Base-by-base conservation (phyloP, 2,113 vertebrate species). In the Cepphus grylle region DNA sequence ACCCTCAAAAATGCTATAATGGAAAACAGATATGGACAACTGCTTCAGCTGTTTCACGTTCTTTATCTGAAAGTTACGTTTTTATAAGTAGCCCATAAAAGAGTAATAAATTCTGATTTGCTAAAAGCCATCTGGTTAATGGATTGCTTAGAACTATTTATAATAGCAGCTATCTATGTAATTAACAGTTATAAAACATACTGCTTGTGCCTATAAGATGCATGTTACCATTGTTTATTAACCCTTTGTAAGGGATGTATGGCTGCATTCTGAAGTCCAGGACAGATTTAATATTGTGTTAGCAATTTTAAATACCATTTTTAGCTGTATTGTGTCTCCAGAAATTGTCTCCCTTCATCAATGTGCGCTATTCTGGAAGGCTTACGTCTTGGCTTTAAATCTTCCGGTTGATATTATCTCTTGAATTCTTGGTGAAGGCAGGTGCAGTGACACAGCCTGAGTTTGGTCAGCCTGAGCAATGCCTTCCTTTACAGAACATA, bases 31-130 rank as follows among this genome's bases (percentile, higher is more conserved):
- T 72, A 76, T 8, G 78, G 96, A 80, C 94, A 95, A 45, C 70
- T 94, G 81, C 90, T 91, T 95, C 92, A 95, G 58, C 71, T 93
- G 49, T 43, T 95, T 72, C 62, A 47, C 59, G 23, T 91, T 70
- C 45, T 88, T 88, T 82, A 63, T 94, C 69, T 76, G 84, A 93
- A 95, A 93, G 94, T 76, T 90, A 82, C 53, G 21, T 94, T 94
- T 97, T 93, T 86, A 12, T 92, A 96, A 94, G 90, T 66, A 90
- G 58, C 86, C 92, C 90, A 29, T 92, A 81, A 94, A 95, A 76
- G 53, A 72, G 85, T 88, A 90, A 96, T 96, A 93, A 94, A 95
- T 96, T 93, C 63, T 95, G 83, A 94, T 96, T 91, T 96, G 71
- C 92, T 90, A 66, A 86, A 89, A 94, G 86, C 92, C 92, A 93